These are phyloP conservation scores for Cephus runcator DNA, from an alignment of 2,888 invertebrate genomes.

Conservation along the genomic window DNA sequence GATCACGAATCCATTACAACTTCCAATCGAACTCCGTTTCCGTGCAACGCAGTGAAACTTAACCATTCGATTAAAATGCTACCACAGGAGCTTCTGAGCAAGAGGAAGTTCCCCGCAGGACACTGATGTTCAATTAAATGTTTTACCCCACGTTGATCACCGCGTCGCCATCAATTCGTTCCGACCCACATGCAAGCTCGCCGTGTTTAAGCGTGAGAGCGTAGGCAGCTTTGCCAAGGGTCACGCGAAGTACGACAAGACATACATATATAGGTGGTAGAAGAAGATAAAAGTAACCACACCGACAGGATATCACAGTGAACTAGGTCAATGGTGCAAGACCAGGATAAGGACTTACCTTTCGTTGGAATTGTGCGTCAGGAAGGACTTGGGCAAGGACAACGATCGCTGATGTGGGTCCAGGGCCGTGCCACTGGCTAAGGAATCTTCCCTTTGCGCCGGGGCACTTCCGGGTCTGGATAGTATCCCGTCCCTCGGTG, in stretches of 20 bases:
- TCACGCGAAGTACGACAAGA: not conserved
- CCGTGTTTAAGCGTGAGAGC: not conserved
- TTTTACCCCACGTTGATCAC: not conserved
- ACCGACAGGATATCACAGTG: not conserved
- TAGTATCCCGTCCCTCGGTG: conserved; percentile 61
- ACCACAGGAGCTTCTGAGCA: conserved; percentile 6
- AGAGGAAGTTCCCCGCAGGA: not conserved
- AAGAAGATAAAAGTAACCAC: not conserved
- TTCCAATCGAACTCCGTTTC: not conserved
- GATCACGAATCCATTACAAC: not conserved
- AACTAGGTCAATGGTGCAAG: not conserved
- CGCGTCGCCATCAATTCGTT: not conserved
- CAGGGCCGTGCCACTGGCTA: conserved; percentile 41
- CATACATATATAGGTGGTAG: not conserved
- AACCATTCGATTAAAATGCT: conserved; percentile 8
- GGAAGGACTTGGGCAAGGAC: conserved; percentile 67
- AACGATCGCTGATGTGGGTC: conserved; percentile 65
- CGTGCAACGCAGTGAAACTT: conserved; percentile 4
- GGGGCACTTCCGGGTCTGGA: conserved; percentile 70
- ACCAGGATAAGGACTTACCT: conserved; percentile 44
- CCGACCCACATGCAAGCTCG: not conserved
- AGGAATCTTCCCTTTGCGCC: conserved; percentile 56
- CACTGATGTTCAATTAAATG: not conserved
- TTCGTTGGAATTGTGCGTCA: conserved; percentile 60
- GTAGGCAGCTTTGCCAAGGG: not conserved